Evolutionary conservation across 2,888 invertebrate genomes (phyloP).

Genomic region (Trachelus tabidus): DNA sequence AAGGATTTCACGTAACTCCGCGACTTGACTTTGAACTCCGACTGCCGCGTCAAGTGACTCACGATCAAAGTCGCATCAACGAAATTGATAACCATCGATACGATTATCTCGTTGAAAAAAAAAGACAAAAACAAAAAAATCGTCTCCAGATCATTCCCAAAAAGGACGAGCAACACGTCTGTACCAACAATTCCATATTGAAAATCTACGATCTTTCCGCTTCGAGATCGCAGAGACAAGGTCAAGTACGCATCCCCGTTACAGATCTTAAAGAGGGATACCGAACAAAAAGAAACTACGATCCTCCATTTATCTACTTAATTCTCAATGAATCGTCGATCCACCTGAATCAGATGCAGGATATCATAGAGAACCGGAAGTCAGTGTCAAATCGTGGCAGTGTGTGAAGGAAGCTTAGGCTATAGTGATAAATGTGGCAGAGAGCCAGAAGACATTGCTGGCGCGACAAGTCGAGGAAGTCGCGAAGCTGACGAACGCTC

Average conservation of each 20-base stretch:
- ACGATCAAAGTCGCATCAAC: neutral
- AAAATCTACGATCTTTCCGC: neutral
- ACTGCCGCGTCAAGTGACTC: neutral
- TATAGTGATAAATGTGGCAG: constrained; percentile 44
- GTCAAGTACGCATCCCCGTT: neutral
- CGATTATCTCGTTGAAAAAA: neutral
- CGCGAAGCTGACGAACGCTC: constrained; percentile 54
- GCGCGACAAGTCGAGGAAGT: constrained; percentile 46
- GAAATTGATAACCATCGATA: neutral
- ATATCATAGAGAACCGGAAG: neutral
- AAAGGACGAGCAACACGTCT: neutral
- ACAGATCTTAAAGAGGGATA: neutral
- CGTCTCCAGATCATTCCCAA: neutral
- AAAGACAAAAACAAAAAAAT: neutral
- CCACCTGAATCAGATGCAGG: neutral
- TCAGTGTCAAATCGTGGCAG: neutral
- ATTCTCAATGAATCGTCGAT: neutral
- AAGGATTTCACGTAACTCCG: neutral
- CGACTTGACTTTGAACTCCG: neutral
- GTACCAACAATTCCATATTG: neutral
- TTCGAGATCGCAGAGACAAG: neutral
- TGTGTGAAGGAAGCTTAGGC: neutral
- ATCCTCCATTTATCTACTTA: neutral
- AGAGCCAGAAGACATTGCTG: constrained; percentile 41
- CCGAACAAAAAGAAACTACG: neutral